Percentiles rank a stretch among this genome's conserved stretches.
Evolutionary conservation across 2,888 invertebrate species (phyloP).

Genomic region (Tyria jacobaeae): DNA sequence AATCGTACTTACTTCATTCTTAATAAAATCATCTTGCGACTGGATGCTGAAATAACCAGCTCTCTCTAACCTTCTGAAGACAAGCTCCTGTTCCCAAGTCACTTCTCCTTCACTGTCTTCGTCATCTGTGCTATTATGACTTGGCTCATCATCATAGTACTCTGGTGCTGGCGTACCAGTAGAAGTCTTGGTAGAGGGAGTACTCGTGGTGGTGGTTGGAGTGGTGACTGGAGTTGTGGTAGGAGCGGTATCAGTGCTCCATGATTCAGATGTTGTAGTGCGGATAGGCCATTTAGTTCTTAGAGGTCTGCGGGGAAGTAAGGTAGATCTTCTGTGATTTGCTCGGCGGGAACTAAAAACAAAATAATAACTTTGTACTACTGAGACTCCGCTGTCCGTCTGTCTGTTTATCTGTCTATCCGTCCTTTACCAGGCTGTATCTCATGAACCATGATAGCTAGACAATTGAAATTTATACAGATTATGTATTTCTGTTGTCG

Average conservation of each 20-base stretch:
- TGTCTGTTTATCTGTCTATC: too few relatives aligned
- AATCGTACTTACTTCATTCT: constrained; percentile 1
- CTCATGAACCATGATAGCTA: too few relatives aligned
- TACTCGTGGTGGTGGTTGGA: neutral
- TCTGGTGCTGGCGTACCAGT: neutral
- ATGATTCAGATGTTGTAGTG: neutral
- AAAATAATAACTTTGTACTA: too few relatives aligned
- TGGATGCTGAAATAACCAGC: neutral
- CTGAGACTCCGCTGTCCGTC: too few relatives aligned
- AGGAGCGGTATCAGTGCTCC: neutral
- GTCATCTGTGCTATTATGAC: neutral
- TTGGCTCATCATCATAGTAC: constrained; percentile 1
- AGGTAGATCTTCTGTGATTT: neutral
- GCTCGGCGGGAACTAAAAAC: neutral
- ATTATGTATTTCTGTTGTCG: too few relatives aligned
- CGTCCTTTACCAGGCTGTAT: too few relatives aligned
- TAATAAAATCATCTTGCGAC: constrained; percentile 1
- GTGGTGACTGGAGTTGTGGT: neutral
- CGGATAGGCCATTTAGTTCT: neutral
- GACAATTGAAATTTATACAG: too few relatives aligned
- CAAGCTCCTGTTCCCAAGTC: constrained; percentile 1
- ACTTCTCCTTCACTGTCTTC: neutral
- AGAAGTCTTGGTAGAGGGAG: neutral
- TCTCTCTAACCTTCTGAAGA: neutral
- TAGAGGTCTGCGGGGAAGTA: neutral